Base-by-base conservation (phyloP, 2,888 invertebrate genomes). In the Plutella xylostella region DNA sequence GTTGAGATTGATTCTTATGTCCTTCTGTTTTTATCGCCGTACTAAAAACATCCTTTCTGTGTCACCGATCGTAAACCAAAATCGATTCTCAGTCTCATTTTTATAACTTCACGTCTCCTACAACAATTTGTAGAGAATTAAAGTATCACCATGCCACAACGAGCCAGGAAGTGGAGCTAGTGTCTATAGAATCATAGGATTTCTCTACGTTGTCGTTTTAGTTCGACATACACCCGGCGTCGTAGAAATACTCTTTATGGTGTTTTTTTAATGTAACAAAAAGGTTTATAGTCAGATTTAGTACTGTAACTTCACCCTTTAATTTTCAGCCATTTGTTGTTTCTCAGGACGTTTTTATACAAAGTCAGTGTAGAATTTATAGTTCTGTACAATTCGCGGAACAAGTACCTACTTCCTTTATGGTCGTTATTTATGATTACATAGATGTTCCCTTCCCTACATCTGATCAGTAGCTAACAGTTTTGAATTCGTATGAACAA, bases 11-110 rank as follows among this genome's bases (percentile, higher is more conserved):
- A n/a, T n/a, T n/a, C n/a, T n/a, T n/a, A n/a, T n/a, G n/a, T n/a
- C 72, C 75, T 78, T 69, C 78, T 65, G 77, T 73, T 76, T 78
- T 76, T 73, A 76, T 63, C 56, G 50, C 55, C 45, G 21, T 49
- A 15, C 15, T 19, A 34, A 7, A 43, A 39, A 55, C 56, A 65
- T 64, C 70, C 65, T 55, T 67, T 61, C 56, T 58, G 55, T 59
- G 55, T 60, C 60, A 43, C 18, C 35, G 55, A 61, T 61, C 58
- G 56, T 61, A 59, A 65, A 67, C 55, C 54, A 33, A 68, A 71
- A 75, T 72, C 63, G 61, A 71, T 68, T 56, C 54, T 57, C 48
- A 48, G 45, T 17, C n/a, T 49, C 41, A 44, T 54, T 60, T 68
- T 69, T 67, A 68, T 58, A 58, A 40, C 45, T 45, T 45, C 38